A percentile compares a stretch with the other conserved stretches of the same genome.
phyloP scores from a whole-genome alignment of 2,113 vertebrate species.

The Zapus hudsonius region DNA sequence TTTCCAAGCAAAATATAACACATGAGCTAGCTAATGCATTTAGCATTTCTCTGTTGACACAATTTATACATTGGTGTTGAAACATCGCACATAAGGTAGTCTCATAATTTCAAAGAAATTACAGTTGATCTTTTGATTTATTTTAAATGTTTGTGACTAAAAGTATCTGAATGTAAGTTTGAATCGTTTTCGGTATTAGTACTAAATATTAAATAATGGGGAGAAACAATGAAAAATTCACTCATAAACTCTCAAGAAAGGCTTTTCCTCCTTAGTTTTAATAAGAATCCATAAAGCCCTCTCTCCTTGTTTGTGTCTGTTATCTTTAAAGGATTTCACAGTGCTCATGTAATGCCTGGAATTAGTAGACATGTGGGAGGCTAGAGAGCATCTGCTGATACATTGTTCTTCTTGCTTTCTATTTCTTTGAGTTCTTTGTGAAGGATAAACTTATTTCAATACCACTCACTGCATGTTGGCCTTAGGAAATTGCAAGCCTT shows the following conservation, averaged over 20 bases:
- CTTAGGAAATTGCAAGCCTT: background rate
- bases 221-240: background rate
- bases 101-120: background rate
- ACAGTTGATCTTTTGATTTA: background rate
- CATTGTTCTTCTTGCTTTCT: conserved; percentile 41
- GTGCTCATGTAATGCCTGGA: conserved; percentile 15
- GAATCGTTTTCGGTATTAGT: background rate
- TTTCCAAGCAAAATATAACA: conserved; percentile 54
- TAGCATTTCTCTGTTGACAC: conserved; percentile 45
- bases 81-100: conserved; percentile 32
- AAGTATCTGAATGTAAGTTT: conserved; percentile 41
- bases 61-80: conserved; percentile 32
- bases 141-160: conserved; percentile 39
- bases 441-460: conserved; percentile 51
- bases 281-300: conserved; percentile 27
- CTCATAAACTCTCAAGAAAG: conserved; percentile 46
- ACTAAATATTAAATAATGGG: background rate
- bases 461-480: background rate
- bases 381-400: conserved; percentile 47
- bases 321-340: conserved; percentile 43
- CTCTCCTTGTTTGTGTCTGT: conserved; percentile 29
- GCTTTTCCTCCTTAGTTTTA: conserved; percentile 60
- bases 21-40: conserved; percentile 34
- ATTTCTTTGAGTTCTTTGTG: conserved; percentile 21
- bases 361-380: conserved; percentile 25